A percentile compares a stretch with the other conserved stretches of the same genome.
Conservation (phyloP, 2,888 invertebrate genomes). For the Macaria liturata region DNA sequence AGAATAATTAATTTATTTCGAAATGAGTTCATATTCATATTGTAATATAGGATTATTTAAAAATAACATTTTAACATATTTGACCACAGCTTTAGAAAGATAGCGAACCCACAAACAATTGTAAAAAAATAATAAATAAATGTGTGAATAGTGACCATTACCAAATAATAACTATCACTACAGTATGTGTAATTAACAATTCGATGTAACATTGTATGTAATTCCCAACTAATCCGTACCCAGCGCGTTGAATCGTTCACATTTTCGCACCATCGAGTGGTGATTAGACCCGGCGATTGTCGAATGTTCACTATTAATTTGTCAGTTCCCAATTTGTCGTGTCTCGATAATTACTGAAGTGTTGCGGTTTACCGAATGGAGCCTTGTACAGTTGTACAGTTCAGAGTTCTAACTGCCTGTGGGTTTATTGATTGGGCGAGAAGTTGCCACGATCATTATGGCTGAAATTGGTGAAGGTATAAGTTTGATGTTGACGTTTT, state of each 20-base stretch:
- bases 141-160: too few species aligned
- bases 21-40: too few species aligned
- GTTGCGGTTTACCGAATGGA: constrained; percentile 46
- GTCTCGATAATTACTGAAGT: constrained; percentile 56
- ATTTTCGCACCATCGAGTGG: constrained; percentile 64
- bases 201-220: too few species aligned
- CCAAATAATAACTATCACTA: too few species aligned
- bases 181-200: not conserved
- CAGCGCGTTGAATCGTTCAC: constrained; percentile 44
- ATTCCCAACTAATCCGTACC: not conserved
- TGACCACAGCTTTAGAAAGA: too few species aligned
- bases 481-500: too few species aligned
- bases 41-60: too few species aligned
- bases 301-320: constrained; percentile 67
- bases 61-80: too few species aligned
- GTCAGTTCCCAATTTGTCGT: constrained; percentile 59
- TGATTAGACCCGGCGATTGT: constrained; percentile 58
- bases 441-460: constrained; percentile 1
- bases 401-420: constrained; percentile 17
- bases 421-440: constrained; percentile 10
- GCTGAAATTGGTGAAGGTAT: too few species aligned
- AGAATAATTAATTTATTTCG: too few species aligned
- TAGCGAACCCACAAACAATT: too few species aligned
- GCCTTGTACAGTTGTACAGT: constrained; percentile 21
- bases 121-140: too few species aligned